Base-by-base conservation (phyloP, 2,113 vertebrate genomes). In the Colinus virginianus region DNA sequence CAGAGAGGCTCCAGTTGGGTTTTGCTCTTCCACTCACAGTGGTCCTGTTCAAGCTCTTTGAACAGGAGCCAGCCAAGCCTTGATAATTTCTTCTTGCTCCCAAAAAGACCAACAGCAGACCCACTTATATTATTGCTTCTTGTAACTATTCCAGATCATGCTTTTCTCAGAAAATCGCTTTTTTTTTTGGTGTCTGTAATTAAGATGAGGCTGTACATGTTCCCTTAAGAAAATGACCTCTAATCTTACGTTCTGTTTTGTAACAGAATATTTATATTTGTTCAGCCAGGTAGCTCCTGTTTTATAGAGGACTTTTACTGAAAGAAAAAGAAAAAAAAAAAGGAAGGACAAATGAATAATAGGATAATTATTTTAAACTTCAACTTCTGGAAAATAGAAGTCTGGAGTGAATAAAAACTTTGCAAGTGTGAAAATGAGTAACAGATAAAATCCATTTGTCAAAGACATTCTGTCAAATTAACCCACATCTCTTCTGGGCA, bases 391-490 rank as follows among this genome's bases (percentile, higher is more conserved):
- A 2, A 5, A 10, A 70, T 38, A 8, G 48, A 61, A 23, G 7
- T 55, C 59, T 70, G 15, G n/a, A 91, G 76, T 26, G 84, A 89
- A 76, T 58, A 22, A 82, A 32, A 18, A 22, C 26, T 62, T 66
- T 79, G 25, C 63, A 53, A 91, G 53, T 1, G 4, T 59, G 63
- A 84, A 95, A 87, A 94, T 87, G 36, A 89, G 36, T 88, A 92
- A 93, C 28, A 84, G 36, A 76, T 61, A 61, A 84, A 92, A 87
- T 22, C 3, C 18, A 72, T 79, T 82, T 90, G 36, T 62, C 70
- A 66, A 89, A 30, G 75, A 72, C 7, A 28, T 64, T 69, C 81
- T 85, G 67, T 87, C 71, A 55, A 84, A 92, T 87, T 89, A 82
- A 76, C 32, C 43, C 13, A 7, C 36, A 76, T 64, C 12, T 84